Evolutionary conservation across 2,797 vertebrate genomes (phyloP).

Genomic region (Ataeniobius toweri): DNA sequence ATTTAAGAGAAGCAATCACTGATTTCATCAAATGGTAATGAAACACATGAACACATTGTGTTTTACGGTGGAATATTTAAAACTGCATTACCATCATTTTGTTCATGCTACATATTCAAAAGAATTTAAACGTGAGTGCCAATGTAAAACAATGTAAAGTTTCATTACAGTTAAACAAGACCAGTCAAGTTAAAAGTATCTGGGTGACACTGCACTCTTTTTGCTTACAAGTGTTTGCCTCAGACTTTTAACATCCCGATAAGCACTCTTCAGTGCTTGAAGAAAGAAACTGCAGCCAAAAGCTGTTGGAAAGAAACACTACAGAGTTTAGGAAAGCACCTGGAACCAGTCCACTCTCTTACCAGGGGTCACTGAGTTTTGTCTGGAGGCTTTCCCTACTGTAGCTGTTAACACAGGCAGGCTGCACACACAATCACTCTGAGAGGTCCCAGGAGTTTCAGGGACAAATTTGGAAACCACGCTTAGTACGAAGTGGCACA

Average conservation of each 20-base stretch:
- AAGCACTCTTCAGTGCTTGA: constrained; percentile 56
- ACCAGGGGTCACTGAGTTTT: constrained; percentile 83
- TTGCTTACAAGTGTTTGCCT: constrained; percentile 69
- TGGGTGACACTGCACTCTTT: constrained; percentile 45
- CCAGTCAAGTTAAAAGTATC: constrained; percentile 39
- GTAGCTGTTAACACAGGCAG: constrained; percentile 77
- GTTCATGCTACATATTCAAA: neutral
- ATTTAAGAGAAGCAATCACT: neutral
- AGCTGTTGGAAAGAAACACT: constrained; percentile 73
- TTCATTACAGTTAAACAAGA: constrained; percentile 15
- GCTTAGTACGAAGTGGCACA: constrained; percentile 46
- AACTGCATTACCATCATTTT: neutral
- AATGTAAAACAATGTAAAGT: constrained; percentile 1
- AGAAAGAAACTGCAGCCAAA: constrained; percentile 60
- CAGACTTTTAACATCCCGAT: constrained; percentile 58
- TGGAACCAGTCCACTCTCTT: constrained; percentile 81
- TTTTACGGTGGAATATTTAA: neutral
- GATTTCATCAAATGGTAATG: neutral
- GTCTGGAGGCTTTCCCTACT: constrained; percentile 82
- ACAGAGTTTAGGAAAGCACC: constrained; percentile 81
- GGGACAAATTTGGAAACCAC: constrained; percentile 56
- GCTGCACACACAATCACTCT: constrained; percentile 34
- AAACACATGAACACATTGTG: neutral
- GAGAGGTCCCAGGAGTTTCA: constrained; percentile 49
- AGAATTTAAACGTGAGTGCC: neutral